These are phyloP conservation scores for Pollimyrus isidori DNA, from an alignment of 2,113 vertebrate genomes.

Conservation along the genomic window DNA sequence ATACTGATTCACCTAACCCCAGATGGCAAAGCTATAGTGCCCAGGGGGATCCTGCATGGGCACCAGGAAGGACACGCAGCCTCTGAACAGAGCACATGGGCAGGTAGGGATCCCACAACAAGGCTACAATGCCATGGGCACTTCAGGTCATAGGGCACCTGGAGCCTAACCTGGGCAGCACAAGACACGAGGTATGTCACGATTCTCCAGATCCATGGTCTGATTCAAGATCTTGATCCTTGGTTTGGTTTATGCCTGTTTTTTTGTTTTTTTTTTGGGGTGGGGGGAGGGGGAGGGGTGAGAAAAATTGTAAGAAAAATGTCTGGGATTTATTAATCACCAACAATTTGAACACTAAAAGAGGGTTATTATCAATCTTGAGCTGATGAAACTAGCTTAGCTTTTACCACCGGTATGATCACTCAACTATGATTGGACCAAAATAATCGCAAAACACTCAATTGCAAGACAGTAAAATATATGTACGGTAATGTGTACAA, in stretches of 20 bases:
- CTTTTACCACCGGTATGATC: too few relatives aligned
- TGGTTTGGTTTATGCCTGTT: background rate
- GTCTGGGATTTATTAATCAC: background rate
- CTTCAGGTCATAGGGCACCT: background rate
- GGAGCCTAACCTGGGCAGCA: background rate
- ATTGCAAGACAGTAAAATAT: background rate
- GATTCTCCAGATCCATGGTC: background rate
- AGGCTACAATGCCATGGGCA: background rate
- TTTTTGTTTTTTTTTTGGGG: background rate
- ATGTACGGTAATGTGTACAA: background rate
- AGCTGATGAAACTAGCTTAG: too few relatives aligned
- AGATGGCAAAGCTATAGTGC: background rate
- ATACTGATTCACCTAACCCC: background rate
- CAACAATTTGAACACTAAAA: background rate
- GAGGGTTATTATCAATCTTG: too few relatives aligned
- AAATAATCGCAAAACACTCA: background rate
- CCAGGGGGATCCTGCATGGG: background rate
- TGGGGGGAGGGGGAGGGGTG: too few relatives aligned
- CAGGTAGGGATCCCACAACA: background rate
- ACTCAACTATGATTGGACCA: too few relatives aligned
- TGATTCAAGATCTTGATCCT: background rate
- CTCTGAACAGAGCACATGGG: background rate
- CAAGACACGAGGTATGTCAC: background rate
- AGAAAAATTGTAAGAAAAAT: background rate
- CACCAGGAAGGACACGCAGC: background rate